Evolutionary conservation across 2,797 vertebrate genomes (phyloP), one percentile per base, ranked within the genome.

Genomic region (Catharus ustulatus): DNA sequence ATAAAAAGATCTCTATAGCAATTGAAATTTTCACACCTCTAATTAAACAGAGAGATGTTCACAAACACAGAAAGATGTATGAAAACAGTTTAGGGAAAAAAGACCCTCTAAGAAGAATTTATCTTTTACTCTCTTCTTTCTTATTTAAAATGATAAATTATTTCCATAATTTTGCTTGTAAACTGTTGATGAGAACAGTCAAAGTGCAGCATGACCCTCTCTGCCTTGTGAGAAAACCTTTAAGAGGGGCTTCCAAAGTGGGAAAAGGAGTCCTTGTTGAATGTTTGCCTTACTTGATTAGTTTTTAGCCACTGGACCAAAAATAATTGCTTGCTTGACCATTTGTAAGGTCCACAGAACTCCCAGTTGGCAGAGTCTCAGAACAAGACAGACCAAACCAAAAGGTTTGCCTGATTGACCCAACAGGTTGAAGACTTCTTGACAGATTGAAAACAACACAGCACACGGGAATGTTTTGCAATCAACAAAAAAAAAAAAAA

Each of bases 1-100:
- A 27, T 58, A 71, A 52, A 51, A 80, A 80, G 11, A 51, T 64
- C 27, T 62, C 40, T 61, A 51, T 2, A 81, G 79, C 58, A 94
- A 84, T 59, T 67, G 58, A 15, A 63, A 82, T 84, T 89, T 89
- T 91, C 82, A 91, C 76, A 90, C 43, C 38, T 88, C 54, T 86
- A 87, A 89, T 84, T 79, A 88, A 94, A 69, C 23, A 91, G 49
- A 85, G 54, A 54, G 9, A 90, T 15, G 10, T 9, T 86, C 62
- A 72, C 58, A 58, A 80, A 86, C 42, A 75, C 36, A 81, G 71
- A 55, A 78, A 63, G 3, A 80, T 11, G 9, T 17, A 46, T 11
- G 75, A 63, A 73, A 84, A 46, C 13, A 36, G 24, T 52, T 76
- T 42, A 64, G 26, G 15, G 16, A 10, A 30, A 52, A 72, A 62